Evolutionary conservation across 2,113 vertebrate species (phyloP).

Genomic region (Lates calcarifer): DNA sequence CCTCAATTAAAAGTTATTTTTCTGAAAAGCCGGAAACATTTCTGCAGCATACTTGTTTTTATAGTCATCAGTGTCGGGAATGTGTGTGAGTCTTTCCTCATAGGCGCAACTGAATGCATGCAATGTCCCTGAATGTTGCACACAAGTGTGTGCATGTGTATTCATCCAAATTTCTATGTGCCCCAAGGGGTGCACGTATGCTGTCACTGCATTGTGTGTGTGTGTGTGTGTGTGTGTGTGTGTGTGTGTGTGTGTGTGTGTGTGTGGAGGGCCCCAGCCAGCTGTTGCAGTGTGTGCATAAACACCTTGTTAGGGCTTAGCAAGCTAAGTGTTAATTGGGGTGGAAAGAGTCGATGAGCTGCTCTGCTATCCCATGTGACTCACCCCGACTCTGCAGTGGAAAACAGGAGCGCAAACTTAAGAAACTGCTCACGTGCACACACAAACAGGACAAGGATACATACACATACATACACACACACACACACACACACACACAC

Average conservation of each 20-base stretch:
- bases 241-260: slow-evolving; percentile 43
- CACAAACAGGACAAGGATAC: not conserved
- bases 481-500: not conserved
- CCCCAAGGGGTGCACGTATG: slow-evolving; percentile 53
- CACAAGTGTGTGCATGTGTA: slow-evolving; percentile 39
- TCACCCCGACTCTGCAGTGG: slow-evolving; percentile 23
- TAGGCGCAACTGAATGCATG: slow-evolving; percentile 19
- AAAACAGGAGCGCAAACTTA: slow-evolving; percentile 44
- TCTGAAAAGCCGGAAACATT: not conserved
- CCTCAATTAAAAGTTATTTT: not conserved
- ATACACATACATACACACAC: not conserved
- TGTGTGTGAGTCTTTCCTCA: not conserved
- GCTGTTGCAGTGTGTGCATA: slow-evolving; percentile 76
- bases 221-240: slow-evolving; percentile 15
- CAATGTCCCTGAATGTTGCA: slow-evolving; percentile 33
- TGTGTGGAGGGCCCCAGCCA: slow-evolving; percentile 57
- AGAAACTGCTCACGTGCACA: slow-evolving; percentile 34
- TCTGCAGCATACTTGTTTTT: not conserved
- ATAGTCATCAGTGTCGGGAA: not conserved
- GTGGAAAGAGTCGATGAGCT: slow-evolving; percentile 72
- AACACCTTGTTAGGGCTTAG: slow-evolving; percentile 81
- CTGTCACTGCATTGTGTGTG: slow-evolving; percentile 13
- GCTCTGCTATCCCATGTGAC: slow-evolving; percentile 63
- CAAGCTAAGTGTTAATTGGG: slow-evolving; percentile 79
- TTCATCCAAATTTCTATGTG: slow-evolving; percentile 54